Evolutionary conservation across 23 tunicate species (phyloP).

Genomic region (Styela clava): DNA sequence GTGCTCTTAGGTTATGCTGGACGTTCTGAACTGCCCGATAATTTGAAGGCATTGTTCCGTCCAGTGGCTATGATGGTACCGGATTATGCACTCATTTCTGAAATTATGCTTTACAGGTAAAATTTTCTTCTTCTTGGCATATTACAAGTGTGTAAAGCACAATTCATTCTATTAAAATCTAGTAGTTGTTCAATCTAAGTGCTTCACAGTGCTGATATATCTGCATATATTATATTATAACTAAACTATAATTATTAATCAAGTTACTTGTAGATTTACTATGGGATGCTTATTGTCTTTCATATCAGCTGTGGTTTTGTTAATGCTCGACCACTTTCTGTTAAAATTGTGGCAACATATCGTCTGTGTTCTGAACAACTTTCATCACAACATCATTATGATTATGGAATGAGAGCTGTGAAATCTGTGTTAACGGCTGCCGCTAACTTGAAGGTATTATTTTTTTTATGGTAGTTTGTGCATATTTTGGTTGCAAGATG

Average conservation of each 20-base stretch:
- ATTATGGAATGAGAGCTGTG: constrained; percentile 99
- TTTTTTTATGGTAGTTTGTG: too few relatives aligned
- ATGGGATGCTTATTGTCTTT: not conserved
- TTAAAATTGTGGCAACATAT: constrained; percentile 98
- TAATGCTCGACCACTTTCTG: constrained; percentile 95
- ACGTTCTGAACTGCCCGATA: constrained; percentile 96
- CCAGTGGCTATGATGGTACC: constrained; percentile 99
- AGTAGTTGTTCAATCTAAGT: too few relatives aligned
- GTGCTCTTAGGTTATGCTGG: constrained; percentile 88
- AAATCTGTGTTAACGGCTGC: constrained; percentile 99
- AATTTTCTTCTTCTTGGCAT: too few relatives aligned
- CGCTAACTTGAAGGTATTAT: constrained; percentile 78
- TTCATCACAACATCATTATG: constrained; percentile 97
- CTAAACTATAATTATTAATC: too few relatives aligned
- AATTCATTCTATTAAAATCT: too few relatives aligned
- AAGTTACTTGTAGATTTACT: too few relatives aligned
- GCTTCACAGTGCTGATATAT: too few relatives aligned
- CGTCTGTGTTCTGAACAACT: constrained; percentile 95
- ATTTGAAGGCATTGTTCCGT: constrained; percentile 93
- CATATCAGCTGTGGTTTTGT: constrained; percentile 90
- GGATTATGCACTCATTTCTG: constrained; percentile 98
- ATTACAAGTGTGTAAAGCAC: not conserved
- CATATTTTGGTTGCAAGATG: too few relatives aligned
- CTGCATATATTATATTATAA: too few relatives aligned
- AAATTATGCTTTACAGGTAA: constrained; percentile 96